These are phyloP conservation scores for Lamellibrachia columna DNA, from an alignment of 2,888 invertebrate species.

Conservation along the genomic window DNA sequence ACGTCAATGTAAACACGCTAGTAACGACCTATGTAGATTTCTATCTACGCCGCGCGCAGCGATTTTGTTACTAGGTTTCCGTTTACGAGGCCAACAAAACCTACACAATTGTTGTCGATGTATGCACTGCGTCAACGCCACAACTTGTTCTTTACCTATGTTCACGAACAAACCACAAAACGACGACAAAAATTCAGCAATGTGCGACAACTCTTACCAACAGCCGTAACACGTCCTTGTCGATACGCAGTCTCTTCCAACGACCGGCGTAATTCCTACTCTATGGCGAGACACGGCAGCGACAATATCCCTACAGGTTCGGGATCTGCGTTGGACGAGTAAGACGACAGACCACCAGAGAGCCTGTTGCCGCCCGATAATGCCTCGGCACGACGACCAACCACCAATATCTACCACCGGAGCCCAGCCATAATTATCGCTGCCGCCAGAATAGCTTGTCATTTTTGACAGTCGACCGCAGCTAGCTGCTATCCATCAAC, in stretches of 20 bases:
- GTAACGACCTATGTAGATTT: neutral
- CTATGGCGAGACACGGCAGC: neutral
- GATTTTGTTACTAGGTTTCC: neutral
- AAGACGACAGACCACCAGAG: neutral
- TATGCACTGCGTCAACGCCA: neutral
- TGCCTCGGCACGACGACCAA: neutral
- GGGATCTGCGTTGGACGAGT: neutral
- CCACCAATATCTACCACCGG: neutral
- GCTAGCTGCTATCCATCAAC: neutral
- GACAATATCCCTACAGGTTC: neutral
- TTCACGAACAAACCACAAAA: neutral
- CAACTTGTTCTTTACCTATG: neutral
- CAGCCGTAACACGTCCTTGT: neutral
- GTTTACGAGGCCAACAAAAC: neutral
- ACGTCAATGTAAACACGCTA: neutral
- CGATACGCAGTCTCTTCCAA: neutral
- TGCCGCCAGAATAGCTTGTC: slow-evolving; percentile 16
- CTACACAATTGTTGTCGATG: neutral
- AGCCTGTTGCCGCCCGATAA: neutral
- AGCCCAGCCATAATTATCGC: slow-evolving; percentile 9
- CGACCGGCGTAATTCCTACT: neutral
- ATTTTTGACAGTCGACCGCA: neutral
- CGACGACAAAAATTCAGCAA: neutral
- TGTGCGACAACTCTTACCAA: neutral
- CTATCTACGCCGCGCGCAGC: neutral